Percentiles rank a stretch among this genome's conserved stretches.
Evolutionary conservation across 2,888 invertebrate genomes (phyloP).

Genomic region (Onthophagus sagittarius): DNA sequence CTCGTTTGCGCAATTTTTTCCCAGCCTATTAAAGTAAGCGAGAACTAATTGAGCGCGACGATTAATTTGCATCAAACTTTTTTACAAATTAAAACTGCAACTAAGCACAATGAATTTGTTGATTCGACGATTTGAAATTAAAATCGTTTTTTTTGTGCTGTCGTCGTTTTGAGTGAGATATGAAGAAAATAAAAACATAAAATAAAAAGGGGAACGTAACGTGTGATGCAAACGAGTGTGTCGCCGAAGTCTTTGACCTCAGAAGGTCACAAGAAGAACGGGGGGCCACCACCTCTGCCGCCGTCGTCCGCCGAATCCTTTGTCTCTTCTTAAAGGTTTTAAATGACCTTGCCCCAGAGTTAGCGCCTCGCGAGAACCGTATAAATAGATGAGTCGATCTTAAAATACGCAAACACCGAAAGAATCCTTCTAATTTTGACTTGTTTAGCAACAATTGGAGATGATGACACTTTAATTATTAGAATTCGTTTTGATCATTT

Average conservation of each 20-base stretch:
- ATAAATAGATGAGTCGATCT: neutral
- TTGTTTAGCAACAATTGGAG: neutral
- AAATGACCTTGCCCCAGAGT: slow-evolving; percentile 8
- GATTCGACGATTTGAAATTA: no score
- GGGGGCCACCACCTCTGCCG: neutral
- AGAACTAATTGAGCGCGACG: neutral
- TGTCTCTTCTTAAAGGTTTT: slow-evolving; percentile 1
- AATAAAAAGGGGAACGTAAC: neutral
- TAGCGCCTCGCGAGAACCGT: neutral
- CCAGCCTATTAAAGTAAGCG: neutral
- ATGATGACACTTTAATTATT: neutral
- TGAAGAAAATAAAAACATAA: neutral
- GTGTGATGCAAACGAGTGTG: neutral
- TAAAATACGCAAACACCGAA: neutral
- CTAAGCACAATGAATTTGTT: no score
- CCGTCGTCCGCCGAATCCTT: slow-evolving; percentile 10
- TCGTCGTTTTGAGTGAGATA: neutral
- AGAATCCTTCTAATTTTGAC: neutral
- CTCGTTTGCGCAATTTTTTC: neutral
- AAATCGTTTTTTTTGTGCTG: no score
- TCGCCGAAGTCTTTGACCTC: slow-evolving; percentile 2
- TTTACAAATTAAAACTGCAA: neutral
- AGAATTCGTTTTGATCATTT: no score
- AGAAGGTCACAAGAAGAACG: slow-evolving; percentile 3
- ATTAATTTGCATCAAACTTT: neutral